Percentiles rank a stretch among this genome's conserved stretches.
These are phyloP conservation scores for Hippocampus mohnikei DNA, from an alignment of 2,113 vertebrate genomes.

Conservation along the genomic window DNA sequence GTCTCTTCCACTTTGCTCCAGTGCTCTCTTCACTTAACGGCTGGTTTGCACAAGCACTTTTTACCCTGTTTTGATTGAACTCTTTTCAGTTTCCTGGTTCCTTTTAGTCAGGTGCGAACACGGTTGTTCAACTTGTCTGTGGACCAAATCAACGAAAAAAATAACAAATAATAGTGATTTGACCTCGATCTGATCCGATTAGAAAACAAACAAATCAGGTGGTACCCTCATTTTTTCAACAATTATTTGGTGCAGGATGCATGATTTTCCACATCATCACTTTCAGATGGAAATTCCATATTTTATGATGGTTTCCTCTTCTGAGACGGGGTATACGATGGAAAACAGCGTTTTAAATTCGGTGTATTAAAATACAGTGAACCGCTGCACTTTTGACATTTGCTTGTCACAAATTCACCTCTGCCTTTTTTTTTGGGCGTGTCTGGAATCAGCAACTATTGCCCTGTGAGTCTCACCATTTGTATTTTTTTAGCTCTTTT, in stretches of 20 bases:
- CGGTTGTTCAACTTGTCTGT: not conserved
- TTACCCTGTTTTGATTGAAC: not conserved
- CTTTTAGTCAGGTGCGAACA: not conserved
- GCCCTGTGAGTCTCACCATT: no score
- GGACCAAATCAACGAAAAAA: not conserved
- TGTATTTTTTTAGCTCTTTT: no score
- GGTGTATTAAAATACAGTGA: no score
- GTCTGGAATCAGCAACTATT: no score
- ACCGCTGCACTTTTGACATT: no score
- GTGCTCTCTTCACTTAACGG: constrained; percentile 30
- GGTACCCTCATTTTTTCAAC: not conserved
- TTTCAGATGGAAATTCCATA: not conserved
- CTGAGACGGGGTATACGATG: not conserved
- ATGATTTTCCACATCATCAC: no score
- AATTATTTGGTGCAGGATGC: not conserved
- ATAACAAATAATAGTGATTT: no score
- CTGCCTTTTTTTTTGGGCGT: no score
- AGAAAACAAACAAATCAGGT: not conserved
- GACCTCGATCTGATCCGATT: not conserved
- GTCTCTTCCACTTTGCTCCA: constrained; percentile 42
- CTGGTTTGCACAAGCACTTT: not conserved
- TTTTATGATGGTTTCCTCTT: not conserved
- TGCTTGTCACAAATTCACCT: no score
- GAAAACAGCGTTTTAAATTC: no score
- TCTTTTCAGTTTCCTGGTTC: not conserved